phyloP scores from a whole-genome alignment of 2,888 invertebrate genomes.

The Kryphioiulus occultus region DNA sequence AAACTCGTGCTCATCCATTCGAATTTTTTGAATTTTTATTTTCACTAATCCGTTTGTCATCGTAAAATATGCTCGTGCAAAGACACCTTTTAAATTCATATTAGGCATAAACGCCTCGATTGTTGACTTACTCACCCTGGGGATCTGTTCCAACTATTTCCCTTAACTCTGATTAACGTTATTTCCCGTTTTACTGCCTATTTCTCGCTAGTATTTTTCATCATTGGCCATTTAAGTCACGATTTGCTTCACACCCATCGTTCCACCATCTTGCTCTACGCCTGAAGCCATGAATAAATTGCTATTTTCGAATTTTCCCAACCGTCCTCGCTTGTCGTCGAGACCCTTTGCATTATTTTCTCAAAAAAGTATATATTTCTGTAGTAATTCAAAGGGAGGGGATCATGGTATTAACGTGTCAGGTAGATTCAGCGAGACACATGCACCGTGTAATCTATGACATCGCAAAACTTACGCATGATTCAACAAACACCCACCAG shows the following conservation, averaged over 20 bases:
- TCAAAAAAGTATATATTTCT: conserved; percentile 20
- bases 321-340: not conserved
- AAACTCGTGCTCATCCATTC: not conserved
- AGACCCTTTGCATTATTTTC: conserved; percentile 13
- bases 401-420: conserved; percentile 40
- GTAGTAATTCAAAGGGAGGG: conserved; percentile 37
- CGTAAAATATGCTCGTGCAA: not conserved
- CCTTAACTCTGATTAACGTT: conserved; percentile 36
- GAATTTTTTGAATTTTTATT: not conserved
- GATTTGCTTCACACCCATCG: not conserved
- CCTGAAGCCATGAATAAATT: not conserved
- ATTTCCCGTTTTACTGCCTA: not conserved
- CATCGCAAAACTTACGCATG: conserved; percentile 42
- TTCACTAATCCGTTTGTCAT: conserved; percentile 28
- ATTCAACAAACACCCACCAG: conserved; percentile 36
- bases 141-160: not conserved
- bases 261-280: not conserved
- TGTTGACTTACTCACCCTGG: not conserved
- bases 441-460: conserved; percentile 47
- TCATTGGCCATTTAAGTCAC: conserved; percentile 36
- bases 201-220: not conserved
- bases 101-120: not conserved
- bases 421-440: conserved; percentile 43
- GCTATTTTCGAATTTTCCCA: not conserved
- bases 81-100: conserved; percentile 21